Conservation (phyloP, 2,888 invertebrate species). For the Elmis aenea region DNA sequence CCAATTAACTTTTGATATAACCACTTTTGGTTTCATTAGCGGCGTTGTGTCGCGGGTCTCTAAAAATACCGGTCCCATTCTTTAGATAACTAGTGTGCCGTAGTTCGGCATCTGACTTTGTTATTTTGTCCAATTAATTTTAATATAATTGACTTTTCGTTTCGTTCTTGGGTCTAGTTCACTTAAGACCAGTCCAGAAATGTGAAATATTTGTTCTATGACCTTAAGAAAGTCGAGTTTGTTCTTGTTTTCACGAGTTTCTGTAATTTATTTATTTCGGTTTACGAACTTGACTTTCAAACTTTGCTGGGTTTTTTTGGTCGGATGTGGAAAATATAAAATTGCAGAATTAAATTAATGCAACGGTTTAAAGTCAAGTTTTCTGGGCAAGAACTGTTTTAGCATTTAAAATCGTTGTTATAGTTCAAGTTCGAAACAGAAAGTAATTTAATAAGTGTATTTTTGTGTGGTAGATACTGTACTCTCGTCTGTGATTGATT, state of each 20-base stretch:
- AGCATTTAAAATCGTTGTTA: too few species aligned
- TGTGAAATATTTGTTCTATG: constrained; percentile 9
- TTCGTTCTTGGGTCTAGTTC: constrained; percentile 20
- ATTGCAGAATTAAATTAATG: too few species aligned
- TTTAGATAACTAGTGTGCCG: constrained; percentile 13
- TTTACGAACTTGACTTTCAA: too few species aligned
- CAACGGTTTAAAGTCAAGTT: too few species aligned
- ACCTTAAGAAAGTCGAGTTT: neutral
- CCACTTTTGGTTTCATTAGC: constrained; percentile 18
- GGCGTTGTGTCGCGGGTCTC: constrained; percentile 13
- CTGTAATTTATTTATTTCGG: too few species aligned
- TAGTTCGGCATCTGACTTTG: constrained; percentile 30
- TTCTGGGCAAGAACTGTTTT: too few species aligned
- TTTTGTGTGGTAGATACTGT: too few species aligned
- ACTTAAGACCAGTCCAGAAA: constrained; percentile 8
- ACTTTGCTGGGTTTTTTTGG: too few species aligned
- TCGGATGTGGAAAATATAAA: too few species aligned
- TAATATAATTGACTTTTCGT: constrained; percentile 41
- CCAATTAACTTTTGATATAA: constrained; percentile 14
- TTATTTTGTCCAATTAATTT: constrained; percentile 41
- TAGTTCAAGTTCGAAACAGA: too few species aligned
- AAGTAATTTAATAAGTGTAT: too few species aligned
- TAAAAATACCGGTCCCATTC: constrained; percentile 20
- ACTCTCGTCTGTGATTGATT: too few species aligned
- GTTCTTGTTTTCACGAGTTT: neutral